Percentiles rank a stretch among this genome's conserved stretches.
Conservation (phyloP, 2,797 vertebrate species). For the Harpagifer antarcticus region DNA sequence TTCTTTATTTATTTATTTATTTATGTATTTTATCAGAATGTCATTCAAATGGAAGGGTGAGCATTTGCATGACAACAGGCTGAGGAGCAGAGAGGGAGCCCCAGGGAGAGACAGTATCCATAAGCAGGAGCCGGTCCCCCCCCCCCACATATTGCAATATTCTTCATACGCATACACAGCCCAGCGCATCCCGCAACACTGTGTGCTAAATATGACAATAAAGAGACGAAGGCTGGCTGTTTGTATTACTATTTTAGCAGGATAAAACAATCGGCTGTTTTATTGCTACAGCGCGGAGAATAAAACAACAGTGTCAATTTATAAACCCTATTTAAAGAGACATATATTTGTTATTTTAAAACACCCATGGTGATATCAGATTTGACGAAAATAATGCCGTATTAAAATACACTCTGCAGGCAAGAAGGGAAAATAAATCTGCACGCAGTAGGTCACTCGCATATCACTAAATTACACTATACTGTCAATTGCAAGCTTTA, state of each 20-base stretch:
- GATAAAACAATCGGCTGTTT: slow-evolving; percentile 74
- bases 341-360: slow-evolving; percentile 76
- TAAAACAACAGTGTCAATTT: slow-evolving; percentile 74
- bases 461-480: slow-evolving; percentile 65
- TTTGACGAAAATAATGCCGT: slow-evolving; percentile 66
- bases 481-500: slow-evolving; percentile 64
- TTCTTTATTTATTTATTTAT: slow-evolving; percentile 70
- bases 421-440: slow-evolving; percentile 63
- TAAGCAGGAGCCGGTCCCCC: slow-evolving; percentile 78
- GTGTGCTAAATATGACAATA: slow-evolving; percentile 80
- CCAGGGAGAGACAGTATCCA: slow-evolving; percentile 89
- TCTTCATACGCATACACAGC: slow-evolving; percentile 68
- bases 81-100: slow-evolving; percentile 83
- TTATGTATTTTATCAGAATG: slow-evolving; percentile 94
- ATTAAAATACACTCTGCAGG: slow-evolving; percentile 69
- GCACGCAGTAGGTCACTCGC: slow-evolving; percentile 66
- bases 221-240: slow-evolving; percentile 68
- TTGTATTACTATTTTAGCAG: slow-evolving; percentile 80
- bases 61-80: slow-evolving; percentile 98
- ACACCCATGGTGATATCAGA: slow-evolving; percentile 61
- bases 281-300: slow-evolving; percentile 68
- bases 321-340: slow-evolving; percentile 77
- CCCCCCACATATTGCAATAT: slow-evolving; percentile 68
- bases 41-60: slow-evolving; percentile 98
- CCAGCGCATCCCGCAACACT: slow-evolving; percentile 62